Evolutionary conservation across 2,797 vertebrate species (phyloP), one percentile per base, ranked within the genome.

Genomic region (Melanotaenia trifasciata): DNA sequence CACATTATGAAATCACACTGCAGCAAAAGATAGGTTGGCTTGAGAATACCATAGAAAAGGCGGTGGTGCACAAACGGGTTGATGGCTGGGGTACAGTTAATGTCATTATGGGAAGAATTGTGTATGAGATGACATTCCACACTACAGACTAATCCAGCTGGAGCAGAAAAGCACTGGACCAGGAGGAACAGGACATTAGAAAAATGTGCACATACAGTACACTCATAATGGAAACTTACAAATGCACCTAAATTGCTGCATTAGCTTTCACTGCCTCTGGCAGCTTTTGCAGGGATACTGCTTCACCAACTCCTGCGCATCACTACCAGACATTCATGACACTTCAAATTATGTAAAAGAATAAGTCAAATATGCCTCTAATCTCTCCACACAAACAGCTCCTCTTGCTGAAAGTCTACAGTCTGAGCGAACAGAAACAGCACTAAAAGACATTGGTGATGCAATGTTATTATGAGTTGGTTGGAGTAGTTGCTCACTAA

Each of bases 1-100:
- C 78, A 81, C 83, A 85, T 87, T 79, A 78, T 90, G 86, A 88
- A 90, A 83, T 83, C 79, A 88, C 79, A 88, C 81, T 87, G 90
- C 90, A 90, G 88, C 84, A 87, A 86, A 86, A 67, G 77, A 85
- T 71, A 76, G 70, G 67, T 69, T 85, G 83, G 72, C 65, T 79
- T 51, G 57, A 83, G 74, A 74, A 86, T 79, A 85, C 83, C 81
- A 87, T 74, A 80, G 72, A 84, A 79, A 79, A 87, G 79, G 65
- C 14, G 4, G 14, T 74, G 54, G 66, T 65, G 64, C 66, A 86
- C 76, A 80, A 81, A 86, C 68, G 58, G 80, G 58, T 78, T 75
- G 82, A 90, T 81, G 81, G 79, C 65, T 71, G 80, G 74, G 74
- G 76, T 74, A 56, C 69, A 85, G 87, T 79, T 72, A 77, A 74